Conservation (phyloP, 2,797 vertebrate species). For the Cuculus canorus region DNA sequence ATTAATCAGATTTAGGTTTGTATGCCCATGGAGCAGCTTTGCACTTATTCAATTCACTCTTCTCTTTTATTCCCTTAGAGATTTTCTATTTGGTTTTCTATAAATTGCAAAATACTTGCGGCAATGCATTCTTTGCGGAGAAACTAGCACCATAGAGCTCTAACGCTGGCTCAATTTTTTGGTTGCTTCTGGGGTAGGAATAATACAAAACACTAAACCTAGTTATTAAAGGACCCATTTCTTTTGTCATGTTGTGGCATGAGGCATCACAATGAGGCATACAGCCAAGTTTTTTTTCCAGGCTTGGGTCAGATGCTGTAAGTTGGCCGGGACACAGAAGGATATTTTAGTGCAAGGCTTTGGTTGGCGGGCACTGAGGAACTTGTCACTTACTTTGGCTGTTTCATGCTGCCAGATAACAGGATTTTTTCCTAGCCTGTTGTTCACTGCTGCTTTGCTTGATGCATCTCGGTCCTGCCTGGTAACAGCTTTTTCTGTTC, state of each 20-base stretch:
- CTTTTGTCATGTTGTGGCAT: background rate
- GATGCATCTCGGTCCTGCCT: constrained; percentile 48
- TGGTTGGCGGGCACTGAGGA: constrained; percentile 31
- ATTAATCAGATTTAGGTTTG: background rate
- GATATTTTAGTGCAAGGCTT: constrained; percentile 36
- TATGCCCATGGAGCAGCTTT: background rate
- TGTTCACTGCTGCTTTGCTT: constrained; percentile 29
- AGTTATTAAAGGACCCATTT: background rate
- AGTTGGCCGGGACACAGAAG: background rate
- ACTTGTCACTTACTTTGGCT: constrained; percentile 53
- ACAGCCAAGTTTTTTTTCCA: constrained; percentile 29
- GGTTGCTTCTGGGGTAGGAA: background rate
- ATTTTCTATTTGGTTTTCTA: background rate
- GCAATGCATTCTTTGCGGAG: background rate
- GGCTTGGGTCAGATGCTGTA: constrained; percentile 29
- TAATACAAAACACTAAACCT: background rate
- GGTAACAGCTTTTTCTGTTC: constrained; percentile 68
- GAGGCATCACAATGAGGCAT: background rate
- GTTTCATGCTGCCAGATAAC: constrained; percentile 31
- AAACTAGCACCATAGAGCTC: background rate
- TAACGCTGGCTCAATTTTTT: background rate
- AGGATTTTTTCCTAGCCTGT: constrained; percentile 44
- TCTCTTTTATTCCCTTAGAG: background rate
- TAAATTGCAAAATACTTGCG: background rate
- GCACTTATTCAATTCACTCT: background rate